phyloP scores from a whole-genome alignment of 2,888 invertebrate genomes.

The Horisme vitalbata region DNA sequence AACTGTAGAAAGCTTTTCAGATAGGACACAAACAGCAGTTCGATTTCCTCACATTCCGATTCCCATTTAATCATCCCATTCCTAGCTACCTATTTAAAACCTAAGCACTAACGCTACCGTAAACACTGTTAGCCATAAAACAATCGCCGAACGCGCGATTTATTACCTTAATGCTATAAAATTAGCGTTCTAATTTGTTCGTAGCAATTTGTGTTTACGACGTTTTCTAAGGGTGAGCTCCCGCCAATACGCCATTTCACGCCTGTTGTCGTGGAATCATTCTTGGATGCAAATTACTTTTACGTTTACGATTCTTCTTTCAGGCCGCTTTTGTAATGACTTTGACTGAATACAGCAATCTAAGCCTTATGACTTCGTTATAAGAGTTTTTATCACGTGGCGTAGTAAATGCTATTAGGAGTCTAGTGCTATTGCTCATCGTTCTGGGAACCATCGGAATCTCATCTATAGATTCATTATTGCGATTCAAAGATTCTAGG shows the following conservation, averaged over 20 bases:
- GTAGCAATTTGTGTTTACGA: constrained; percentile 67
- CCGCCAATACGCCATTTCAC: constrained; percentile 71
- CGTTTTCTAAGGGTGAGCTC: constrained; percentile 49
- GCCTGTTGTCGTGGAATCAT: constrained; percentile 61
- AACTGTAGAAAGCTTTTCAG: too few relatives aligned
- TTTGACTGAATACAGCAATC: constrained; percentile 33
- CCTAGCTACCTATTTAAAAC: constrained; percentile 44
- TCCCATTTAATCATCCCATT: constrained; percentile 34
- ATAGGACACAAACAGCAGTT: too few relatives aligned
- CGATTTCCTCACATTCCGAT: constrained; percentile 8
- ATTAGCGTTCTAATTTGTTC: constrained; percentile 77
- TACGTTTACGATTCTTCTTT: constrained; percentile 68
- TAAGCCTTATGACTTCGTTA: constrained; percentile 32
- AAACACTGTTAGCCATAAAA: constrained; percentile 64
- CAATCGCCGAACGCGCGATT: constrained; percentile 60
- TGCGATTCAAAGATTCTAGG: constrained; percentile 21
- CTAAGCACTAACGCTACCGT: constrained; percentile 58
- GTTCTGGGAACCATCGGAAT: constrained; percentile 43
- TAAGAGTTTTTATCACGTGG: not conserved
- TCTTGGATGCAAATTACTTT: constrained; percentile 72
- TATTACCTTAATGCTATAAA: constrained; percentile 72
- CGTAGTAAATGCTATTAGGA: constrained; percentile 36
- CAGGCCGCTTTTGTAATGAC: constrained; percentile 48
- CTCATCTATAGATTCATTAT: constrained; percentile 32
- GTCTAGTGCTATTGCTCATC: constrained; percentile 32